A percentile compares a stretch with the other conserved stretches of the same genome.
phyloP scores from a whole-genome alignment of 2,797 vertebrate species.

The Coracias cyanogaster region DNA sequence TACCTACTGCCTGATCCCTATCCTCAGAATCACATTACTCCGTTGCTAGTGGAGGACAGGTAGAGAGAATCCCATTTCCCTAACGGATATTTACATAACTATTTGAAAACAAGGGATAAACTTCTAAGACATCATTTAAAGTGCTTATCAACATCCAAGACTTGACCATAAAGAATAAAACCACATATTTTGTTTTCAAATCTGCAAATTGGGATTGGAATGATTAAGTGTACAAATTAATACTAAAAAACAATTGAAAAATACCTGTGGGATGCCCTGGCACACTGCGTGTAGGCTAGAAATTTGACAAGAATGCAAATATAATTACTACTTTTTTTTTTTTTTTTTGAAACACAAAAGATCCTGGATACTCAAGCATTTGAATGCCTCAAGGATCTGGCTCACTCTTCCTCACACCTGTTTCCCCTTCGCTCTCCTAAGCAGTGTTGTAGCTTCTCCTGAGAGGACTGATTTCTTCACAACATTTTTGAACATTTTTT shows the following conservation, averaged over 20 bases:
- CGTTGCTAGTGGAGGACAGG: not conserved
- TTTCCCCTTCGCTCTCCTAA: not conserved
- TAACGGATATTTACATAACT: not conserved
- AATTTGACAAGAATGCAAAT: not conserved
- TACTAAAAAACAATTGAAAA: not conserved
- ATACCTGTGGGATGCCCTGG: not conserved
- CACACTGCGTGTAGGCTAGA: not conserved
- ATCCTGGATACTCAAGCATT: not conserved
- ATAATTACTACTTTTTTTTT: not conserved
- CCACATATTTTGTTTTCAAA: not conserved
- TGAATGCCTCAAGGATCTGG: not conserved
- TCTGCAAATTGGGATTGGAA: not conserved
- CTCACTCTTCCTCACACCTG: not conserved
- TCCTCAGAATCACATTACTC: not conserved
- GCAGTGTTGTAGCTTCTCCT: not conserved
- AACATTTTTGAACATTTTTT: not conserved
- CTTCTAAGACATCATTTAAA: not conserved
- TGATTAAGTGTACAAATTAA: not conserved
- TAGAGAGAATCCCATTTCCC: not conserved
- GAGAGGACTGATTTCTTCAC: not conserved
- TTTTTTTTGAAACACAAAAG: not conserved
- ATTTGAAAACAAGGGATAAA: not conserved
- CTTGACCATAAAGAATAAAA: not conserved
- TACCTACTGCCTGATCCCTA: not conserved
- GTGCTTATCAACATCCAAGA: not conserved